phyloP scores from a whole-genome alignment of 2,113 vertebrate genomes.

The Sinocyclocheilus grahami region DNA sequence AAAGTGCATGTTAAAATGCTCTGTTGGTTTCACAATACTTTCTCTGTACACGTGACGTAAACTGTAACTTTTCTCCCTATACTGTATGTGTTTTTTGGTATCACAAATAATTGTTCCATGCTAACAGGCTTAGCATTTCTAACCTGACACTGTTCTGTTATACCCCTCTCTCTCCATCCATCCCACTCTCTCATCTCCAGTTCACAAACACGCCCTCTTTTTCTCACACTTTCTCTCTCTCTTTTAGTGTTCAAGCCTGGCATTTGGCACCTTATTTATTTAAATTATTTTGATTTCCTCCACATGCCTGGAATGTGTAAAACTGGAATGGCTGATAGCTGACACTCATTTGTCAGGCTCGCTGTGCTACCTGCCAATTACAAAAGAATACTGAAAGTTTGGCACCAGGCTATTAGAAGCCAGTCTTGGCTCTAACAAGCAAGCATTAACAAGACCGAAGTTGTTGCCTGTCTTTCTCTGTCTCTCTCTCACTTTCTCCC shows the following conservation, averaged over 20 bases:
- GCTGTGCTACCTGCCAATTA: conserved; percentile 75
- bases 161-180: conserved; percentile 1
- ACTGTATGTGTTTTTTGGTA: conserved; percentile 60
- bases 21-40: not conserved
- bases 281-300: conserved; percentile 78
- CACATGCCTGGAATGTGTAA: conserved; percentile 66
- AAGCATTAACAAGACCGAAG: conserved; percentile 65
- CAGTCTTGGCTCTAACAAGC: conserved; percentile 66
- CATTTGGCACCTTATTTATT: conserved; percentile 78
- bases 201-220: not conserved
- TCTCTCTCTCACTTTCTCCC: conserved; percentile 43
- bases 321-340: conserved; percentile 71
- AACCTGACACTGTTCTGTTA: conserved; percentile 51
- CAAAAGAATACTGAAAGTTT: conserved; percentile 66
- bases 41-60: not conserved
- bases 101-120: conserved; percentile 67
- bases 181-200: conserved; percentile 18
- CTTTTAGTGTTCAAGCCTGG: conserved; percentile 62
- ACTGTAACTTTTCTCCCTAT: not conserved
- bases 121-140: conserved; percentile 64
- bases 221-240: not conserved
- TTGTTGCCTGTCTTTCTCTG: conserved; percentile 49
- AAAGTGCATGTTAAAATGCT: not conserved
- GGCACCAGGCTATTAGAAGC: conserved; percentile 72
- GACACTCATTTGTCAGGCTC: conserved; percentile 79